Evolutionary conservation across 2,113 vertebrate genomes (phyloP).

Genomic region (Eupsittula cactorum): DNA sequence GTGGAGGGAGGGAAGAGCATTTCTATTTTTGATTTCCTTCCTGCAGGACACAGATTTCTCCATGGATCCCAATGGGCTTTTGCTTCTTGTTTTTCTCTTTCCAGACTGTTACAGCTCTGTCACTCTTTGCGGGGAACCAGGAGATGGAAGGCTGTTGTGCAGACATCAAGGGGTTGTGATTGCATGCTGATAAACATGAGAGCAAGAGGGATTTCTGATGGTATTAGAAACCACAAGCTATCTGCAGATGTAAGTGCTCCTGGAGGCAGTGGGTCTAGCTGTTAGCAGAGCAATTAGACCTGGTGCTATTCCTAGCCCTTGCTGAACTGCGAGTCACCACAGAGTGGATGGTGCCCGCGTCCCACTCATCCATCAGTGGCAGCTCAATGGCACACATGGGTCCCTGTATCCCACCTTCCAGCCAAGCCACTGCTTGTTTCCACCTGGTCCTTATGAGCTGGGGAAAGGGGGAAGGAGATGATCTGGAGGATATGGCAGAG

Average conservation of each 20-base stretch:
- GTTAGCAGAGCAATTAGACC: conserved; percentile 19
- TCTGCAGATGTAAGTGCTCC: neutral
- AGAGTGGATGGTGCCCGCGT: rapidly evolving
- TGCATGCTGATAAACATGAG: conserved; percentile 30
- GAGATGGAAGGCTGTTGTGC: conserved; percentile 44
- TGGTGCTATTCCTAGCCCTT: neutral
- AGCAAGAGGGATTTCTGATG: conserved; percentile 37
- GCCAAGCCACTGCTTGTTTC: neutral
- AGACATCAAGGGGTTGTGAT: conserved; percentile 30
- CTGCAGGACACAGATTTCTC: conserved; percentile 23
- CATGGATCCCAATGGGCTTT: conserved; percentile 15
- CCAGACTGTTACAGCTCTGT: conserved; percentile 32
- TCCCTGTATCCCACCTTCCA: neutral
- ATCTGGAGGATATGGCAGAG: neutral
- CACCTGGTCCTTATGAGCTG: neutral
- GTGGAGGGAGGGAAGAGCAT: neutral
- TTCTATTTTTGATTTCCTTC: conserved; percentile 27
- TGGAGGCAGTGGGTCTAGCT: neutral
- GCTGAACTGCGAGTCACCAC: neutral
- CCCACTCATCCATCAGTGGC: neutral
- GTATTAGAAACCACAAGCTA: conserved; percentile 41
- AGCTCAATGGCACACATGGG: neutral
- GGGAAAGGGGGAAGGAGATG: neutral
- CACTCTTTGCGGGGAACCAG: neutral
- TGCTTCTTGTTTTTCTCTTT: conserved; percentile 15